phyloP scores from a whole-genome alignment of 2,888 invertebrate species.

The Clepsis dumicolana region DNA sequence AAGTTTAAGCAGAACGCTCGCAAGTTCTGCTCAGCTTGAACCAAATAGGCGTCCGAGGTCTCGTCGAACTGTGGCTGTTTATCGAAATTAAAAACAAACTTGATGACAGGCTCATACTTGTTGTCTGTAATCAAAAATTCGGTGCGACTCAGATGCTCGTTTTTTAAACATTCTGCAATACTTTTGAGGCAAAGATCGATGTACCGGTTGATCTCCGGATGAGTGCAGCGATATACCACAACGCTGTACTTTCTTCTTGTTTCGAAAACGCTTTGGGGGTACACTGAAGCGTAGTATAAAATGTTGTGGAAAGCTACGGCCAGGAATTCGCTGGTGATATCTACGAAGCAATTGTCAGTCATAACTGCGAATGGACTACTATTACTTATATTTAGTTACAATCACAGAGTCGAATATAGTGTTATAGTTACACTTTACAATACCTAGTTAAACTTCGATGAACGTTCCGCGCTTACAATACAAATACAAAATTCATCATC shows the following conservation, averaged over 20 bases:
- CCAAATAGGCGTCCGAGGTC: constrained; percentile 86
- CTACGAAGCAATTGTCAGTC: constrained; percentile 77
- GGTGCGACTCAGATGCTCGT: constrained; percentile 78
- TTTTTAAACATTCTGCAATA: constrained; percentile 79
- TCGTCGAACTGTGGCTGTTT: constrained; percentile 62
- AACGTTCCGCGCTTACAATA: no score
- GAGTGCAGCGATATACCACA: constrained; percentile 86
- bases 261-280: constrained; percentile 88
- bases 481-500: no score
- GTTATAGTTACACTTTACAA: no score
- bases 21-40: constrained; percentile 87
- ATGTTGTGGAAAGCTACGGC: constrained; percentile 88
- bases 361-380: constrained; percentile 50
- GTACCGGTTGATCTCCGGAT: constrained; percentile 89
- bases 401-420: no score
- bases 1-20: constrained; percentile 87
- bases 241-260: constrained; percentile 88
- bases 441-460: no score
- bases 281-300: constrained; percentile 86
- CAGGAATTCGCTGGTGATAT: constrained; percentile 88
- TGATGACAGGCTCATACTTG: constrained; percentile 58
- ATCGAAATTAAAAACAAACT: constrained; percentile 73
- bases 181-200: constrained; percentile 84
- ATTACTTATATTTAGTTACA: no score
- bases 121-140: constrained; percentile 79